A percentile compares a stretch with the other conserved stretches of the same genome.
Conservation (phyloP, 2,888 invertebrate species). For the Diadegma fenestrale region DNA sequence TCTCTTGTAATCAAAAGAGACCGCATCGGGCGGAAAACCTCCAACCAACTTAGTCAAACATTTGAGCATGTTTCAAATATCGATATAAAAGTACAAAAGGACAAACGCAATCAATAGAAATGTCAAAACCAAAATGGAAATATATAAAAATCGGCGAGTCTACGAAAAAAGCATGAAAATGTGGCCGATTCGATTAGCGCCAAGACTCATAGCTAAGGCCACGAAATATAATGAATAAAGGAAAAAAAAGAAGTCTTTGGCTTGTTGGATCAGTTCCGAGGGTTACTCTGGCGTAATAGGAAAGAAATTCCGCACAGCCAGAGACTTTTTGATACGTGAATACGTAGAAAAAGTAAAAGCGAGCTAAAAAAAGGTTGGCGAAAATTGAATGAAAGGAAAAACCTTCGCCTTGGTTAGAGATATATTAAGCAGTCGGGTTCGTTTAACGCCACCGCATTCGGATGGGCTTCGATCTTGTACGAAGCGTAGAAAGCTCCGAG, state of each 20-base stretch:
- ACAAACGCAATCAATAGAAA: not conserved
- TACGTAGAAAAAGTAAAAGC: not conserved
- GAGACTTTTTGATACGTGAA: not conserved
- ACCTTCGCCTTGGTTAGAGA: constrained; percentile 15
- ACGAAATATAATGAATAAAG: no score
- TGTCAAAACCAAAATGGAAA: not conserved
- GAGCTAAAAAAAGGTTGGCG: constrained; percentile 1
- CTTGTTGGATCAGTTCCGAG: not conserved
- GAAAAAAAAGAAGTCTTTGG: not conserved
- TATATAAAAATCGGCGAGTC: not conserved
- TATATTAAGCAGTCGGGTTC: constrained; percentile 13
- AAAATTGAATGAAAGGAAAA: constrained; percentile 29
- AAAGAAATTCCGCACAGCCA: not conserved
- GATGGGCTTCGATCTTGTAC: not conserved
- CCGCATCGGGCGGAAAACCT: not conserved
- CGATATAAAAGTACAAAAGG: no score
- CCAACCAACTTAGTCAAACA: constrained; percentile 9
- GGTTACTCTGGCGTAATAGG: not conserved
- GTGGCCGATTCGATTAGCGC: not conserved
- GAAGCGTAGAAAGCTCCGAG: constrained; percentile 8
- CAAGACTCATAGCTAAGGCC: not conserved
- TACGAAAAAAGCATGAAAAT: no score
- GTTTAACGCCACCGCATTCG: not conserved
- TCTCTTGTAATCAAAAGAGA: constrained; percentile 12
- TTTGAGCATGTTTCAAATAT: not conserved